Base-by-base conservation (phyloP, 2,888 invertebrate genomes). In the Trichopria drosophilae region DNA sequence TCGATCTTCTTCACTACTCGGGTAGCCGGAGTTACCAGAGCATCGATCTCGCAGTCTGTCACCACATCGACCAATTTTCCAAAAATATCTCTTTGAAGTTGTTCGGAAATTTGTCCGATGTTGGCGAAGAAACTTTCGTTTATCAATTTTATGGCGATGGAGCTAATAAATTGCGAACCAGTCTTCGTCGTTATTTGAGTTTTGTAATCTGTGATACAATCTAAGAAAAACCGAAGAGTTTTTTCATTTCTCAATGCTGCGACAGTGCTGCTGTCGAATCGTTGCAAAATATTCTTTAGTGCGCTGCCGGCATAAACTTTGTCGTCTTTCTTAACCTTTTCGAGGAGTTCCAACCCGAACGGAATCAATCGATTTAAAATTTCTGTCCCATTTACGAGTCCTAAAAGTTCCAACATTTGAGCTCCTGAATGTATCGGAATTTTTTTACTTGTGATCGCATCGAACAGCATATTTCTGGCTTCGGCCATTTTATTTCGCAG, bases 1-100 rank as follows among this genome's bases (percentile, higher is more conserved):
- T 80, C 78, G 12, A 90, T 82, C 60, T 81, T 82, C 62, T 85
- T 86, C 60, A 90, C 81, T 2, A 84, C 76, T 62, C 82, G 84
- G 7, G 81, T 81, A 0, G 84, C 84, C 0, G 80, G 78, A 41
- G 84, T 61, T 1, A 71, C 59, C 0, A 73, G 64, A 1, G 43
- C 61, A 22, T 65, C 64, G 1, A 67, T 54, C 6, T 73, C 68
- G 26, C 71, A 73, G 19, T 71, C 67, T 0, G 72, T 72, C 3
- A 70, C 66, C 5, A 73, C 66, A 31, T 73, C 73, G 6, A 75
- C 55, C 4, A 75, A 46, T 22, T 66, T 69, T 1, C 58, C 53
- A 0, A 75, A 51, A 3, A 73, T 65, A 34, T 64, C 68, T 13
- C 57, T 61, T 22, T 71, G 64, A 0, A 67, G 52, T 6, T 60